Conservation (phyloP, 2,797 vertebrate species). For the Chelidonichthys spinosus region DNA sequence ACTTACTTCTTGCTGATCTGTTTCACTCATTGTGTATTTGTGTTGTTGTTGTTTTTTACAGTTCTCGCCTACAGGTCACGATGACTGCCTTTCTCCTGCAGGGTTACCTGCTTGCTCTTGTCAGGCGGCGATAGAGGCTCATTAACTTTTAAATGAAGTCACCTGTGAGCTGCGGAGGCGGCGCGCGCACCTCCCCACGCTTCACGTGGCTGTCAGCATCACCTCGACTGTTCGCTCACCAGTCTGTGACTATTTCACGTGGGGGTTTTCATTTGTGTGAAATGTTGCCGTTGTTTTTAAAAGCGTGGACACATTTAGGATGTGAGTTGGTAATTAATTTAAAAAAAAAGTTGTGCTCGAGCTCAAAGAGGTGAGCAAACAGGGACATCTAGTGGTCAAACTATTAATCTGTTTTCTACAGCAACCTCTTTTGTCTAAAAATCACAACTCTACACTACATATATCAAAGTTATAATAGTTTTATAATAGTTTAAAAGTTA, state of each 20-base stretch:
- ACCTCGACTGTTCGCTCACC: background rate
- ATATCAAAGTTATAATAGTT: background rate
- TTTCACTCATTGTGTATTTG: conserved; percentile 62
- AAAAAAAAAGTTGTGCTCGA: background rate
- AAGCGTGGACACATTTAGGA: background rate
- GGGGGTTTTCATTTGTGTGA: background rate
- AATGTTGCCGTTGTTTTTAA: background rate
- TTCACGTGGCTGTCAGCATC: background rate
- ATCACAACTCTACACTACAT: background rate
- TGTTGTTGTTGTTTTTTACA: background rate
- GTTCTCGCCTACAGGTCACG: conserved; percentile 7
- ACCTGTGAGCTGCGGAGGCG: conserved; percentile 52
- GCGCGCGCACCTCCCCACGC: conserved; percentile 36
- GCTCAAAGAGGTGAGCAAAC: background rate
- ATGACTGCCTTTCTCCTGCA: conserved; percentile 17
- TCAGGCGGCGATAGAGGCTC: conserved; percentile 17
- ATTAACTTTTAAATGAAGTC: conserved; percentile 69
- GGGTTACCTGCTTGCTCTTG: conserved; percentile 31
- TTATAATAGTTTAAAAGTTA: background rate
- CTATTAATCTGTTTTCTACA: background rate
- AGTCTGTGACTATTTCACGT: accelerated
- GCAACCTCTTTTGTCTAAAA: background rate
- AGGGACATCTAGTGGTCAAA: conserved; percentile 51
- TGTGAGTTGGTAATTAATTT: background rate
- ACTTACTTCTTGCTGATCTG: conserved; percentile 69